A percentile compares a stretch with the other conserved stretches of the same genome.
phyloP scores from a whole-genome alignment of 2,888 invertebrate species.

The Nymphalis c-album region DNA sequence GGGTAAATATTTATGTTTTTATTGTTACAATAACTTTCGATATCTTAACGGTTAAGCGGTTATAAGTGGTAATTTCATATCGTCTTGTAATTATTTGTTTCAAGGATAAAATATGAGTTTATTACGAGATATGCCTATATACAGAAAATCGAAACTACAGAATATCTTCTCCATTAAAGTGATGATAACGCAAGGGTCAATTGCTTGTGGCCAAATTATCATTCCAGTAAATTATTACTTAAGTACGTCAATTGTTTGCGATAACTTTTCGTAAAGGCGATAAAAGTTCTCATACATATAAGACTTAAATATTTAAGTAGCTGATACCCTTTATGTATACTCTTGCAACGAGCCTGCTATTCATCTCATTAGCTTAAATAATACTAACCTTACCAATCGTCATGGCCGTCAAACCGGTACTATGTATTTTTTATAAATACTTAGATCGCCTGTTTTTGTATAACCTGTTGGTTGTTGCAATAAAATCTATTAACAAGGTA shows the following conservation, averaged over 20 bases:
- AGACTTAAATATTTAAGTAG: constrained; percentile 37
- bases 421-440: too few relatives aligned
- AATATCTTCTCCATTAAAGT: constrained; percentile 60
- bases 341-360: too few relatives aligned
- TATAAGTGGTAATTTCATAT: background rate
- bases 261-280: constrained; percentile 12
- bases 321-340: constrained; percentile 29
- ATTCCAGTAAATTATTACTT: constrained; percentile 45
- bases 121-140: background rate
- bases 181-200: constrained; percentile 19
- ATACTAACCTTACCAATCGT: background rate
- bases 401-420: background rate
- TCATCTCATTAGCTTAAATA: background rate
- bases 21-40: background rate
- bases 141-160: constrained; percentile 30
- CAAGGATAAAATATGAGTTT: background rate
- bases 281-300: constrained; percentile 10
- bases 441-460: too few relatives aligned
- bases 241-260: constrained; percentile 53
- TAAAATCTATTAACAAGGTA: too few relatives aligned
- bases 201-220: constrained; percentile 43
- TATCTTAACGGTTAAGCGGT: background rate
- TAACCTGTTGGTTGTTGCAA: too few relatives aligned
- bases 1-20: constrained; percentile 72
- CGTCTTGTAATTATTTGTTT: background rate